Conservation (phyloP, 2,797 vertebrate genomes). For the Emydoidea blandingii region DNA sequence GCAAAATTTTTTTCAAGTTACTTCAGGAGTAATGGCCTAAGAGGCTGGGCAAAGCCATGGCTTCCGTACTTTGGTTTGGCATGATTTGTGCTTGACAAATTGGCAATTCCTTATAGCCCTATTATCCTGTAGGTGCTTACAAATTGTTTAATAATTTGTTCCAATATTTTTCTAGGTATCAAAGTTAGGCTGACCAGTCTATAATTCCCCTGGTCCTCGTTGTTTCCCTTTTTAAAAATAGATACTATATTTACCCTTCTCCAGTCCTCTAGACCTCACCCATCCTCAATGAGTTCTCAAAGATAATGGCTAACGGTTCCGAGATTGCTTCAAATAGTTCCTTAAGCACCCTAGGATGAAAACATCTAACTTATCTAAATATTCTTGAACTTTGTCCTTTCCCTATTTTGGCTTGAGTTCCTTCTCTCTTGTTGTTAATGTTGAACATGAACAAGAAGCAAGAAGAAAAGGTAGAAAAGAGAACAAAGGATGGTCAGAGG, state of each 20-base stretch:
- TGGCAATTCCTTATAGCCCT: not conserved
- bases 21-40: not conserved
- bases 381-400: not conserved
- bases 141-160: not conserved
- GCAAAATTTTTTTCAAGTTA: not conserved
- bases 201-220: not conserved
- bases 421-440: too few relatives aligned
- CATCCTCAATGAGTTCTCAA: not conserved
- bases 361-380: not conserved
- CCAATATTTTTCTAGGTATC: not conserved
- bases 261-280: not conserved
- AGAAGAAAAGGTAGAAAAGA: not conserved
- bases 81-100: not conserved
- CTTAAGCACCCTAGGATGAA: not conserved
- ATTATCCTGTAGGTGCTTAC: not conserved
- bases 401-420: not conserved
- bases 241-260: not conserved
- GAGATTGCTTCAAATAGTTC: not conserved
- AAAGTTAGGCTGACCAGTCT: not conserved
- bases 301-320: not conserved
- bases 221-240: not conserved
- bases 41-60: not conserved
- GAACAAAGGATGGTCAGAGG: not conserved
- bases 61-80: not conserved
- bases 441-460: not conserved